These are phyloP conservation scores for Drosophila pegasa DNA, from an alignment of 2,888 invertebrate genomes.

Conservation along the genomic window DNA sequence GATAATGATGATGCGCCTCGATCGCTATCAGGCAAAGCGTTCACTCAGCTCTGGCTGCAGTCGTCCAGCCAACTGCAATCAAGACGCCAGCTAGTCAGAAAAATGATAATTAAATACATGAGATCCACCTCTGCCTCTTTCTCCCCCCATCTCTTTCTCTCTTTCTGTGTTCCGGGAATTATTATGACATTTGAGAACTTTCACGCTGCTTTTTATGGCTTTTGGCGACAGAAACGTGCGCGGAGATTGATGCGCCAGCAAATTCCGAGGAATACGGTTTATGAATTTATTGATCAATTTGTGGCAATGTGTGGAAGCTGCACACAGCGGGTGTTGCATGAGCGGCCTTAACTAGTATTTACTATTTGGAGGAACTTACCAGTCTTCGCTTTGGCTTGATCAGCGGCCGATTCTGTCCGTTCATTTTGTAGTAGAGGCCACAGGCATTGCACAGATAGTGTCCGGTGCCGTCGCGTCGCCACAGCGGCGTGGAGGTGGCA, in stretches of 20 bases:
- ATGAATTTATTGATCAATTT: constrained; percentile 77
- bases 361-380: constrained; percentile 89
- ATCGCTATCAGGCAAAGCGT: constrained; percentile 68
- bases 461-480: constrained; percentile 98
- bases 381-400: constrained; percentile 99
- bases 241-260: constrained; percentile 70
- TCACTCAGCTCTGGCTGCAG: constrained; percentile 38
- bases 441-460: constrained; percentile 99
- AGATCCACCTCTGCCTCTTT: not conserved
- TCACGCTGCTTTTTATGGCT: constrained; percentile 78
- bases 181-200: constrained; percentile 83
- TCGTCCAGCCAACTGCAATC: constrained; percentile 48
- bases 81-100: constrained; percentile 65
- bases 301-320: constrained; percentile 70
- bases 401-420: constrained; percentile 98
- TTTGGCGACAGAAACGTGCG: constrained; percentile 73
- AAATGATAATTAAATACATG: constrained; percentile 61
- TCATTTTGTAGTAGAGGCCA: constrained; percentile 99
- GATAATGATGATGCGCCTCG: constrained; percentile 79
- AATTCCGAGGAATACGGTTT: constrained; percentile 66
- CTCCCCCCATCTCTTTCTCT: not conserved
- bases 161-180: constrained; percentile 73
- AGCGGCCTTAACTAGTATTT: not conserved
- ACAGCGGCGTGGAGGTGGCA: constrained; percentile 98
- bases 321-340: constrained; percentile 47